Base-by-base conservation (phyloP, 2,113 vertebrate species). In the Chiloscyllium plagiosum region DNA sequence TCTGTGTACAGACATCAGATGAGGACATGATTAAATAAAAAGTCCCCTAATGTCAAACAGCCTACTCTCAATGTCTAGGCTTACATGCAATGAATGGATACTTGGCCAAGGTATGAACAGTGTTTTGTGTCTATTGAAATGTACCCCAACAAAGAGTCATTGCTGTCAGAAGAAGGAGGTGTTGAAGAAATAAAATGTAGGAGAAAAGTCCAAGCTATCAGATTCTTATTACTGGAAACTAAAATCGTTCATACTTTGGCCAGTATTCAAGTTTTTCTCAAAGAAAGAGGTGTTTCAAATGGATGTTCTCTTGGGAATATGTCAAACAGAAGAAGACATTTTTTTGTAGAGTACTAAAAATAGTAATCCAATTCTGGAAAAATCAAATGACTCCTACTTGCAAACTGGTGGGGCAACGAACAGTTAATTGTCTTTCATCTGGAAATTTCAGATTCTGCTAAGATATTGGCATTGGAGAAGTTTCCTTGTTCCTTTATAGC, bases 221-320 rank as follows among this genome's bases (percentile, higher is more conserved):
- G 69, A 50, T 95, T 95, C 95, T 12, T 52, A 61, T 66, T 93
- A 68, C 89, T 66, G 89, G 89, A 93, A n/a, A 93, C 89, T 93
- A 93, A 66, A 93, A 37, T 93, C 89, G 7, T 61, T 68, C 33
- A 76, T 72, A 95, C 47, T 47, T 95, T 95, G 94, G 94, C 94
- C 69, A 0, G 94, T 15, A 95, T 76, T 95, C 94, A 95, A 95
- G 37, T 95, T 95, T 95, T 95, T 95, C 94, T 95, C 68, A 95
- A 95, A 76, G 94, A 52, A 95, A 50, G 69, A 26, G 72, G 94
- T 95, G 94, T 95, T 95, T 95, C 70, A 50, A 95, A 95, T 72
- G 26, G 52, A 95, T 95, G 42, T 52, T 72, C 94, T 68, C 94
- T 47, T 72, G 94, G 24, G 69, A 76, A 95, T 12, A 47, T 72